Evolutionary conservation across 2,888 invertebrate genomes (phyloP), one percentile per base, ranked within the genome.

Genomic region (Cabera pusaria): DNA sequence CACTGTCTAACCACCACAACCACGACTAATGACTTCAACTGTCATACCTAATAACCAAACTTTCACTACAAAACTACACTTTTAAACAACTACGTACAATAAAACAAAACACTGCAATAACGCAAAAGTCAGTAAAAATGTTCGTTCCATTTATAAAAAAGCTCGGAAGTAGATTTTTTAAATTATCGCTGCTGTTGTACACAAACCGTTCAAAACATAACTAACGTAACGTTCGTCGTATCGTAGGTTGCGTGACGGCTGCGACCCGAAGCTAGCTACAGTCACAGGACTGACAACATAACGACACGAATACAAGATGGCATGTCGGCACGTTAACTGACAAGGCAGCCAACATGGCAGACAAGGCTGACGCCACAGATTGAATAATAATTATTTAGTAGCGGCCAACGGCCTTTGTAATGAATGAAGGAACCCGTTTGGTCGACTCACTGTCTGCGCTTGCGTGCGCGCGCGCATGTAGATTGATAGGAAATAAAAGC

Each of bases 161-260:
- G n/a, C 24, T 20, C 23, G 18, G 28, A 32, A 42, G 33, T 18
- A 46, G n/a, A 11, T 16, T 23, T 42, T 42, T 44, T n/a, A 24
- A 31, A 47, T 24, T 4, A 40, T 40, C 36, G 17, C n/a, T 26
- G 12, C 35, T 46, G 35, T 42, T 25, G 45, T 44, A 46, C 46
- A 50, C 50, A 48, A 71, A 72, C 68, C 44, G 69, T 76, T 79
- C 69, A 80, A 78, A 80, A 77, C 72, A 78, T 69, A 77, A 77
- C 75, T 81, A 82, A 73, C 65, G 57, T 77, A 82, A 81, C 80
- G 83, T 77, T 72, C 64, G 68, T 66, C 58, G n/a, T n/a, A n/a
- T 3, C 73, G 70, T 65, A 66, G 65, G 72, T 66, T 72, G 71
- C 65, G 68, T 68, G 72, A 63, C 70, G 65, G 72, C 54, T 70